These are phyloP conservation scores for Philereme transversata DNA, from an alignment of 2,888 invertebrate genomes.

Conservation along the genomic window DNA sequence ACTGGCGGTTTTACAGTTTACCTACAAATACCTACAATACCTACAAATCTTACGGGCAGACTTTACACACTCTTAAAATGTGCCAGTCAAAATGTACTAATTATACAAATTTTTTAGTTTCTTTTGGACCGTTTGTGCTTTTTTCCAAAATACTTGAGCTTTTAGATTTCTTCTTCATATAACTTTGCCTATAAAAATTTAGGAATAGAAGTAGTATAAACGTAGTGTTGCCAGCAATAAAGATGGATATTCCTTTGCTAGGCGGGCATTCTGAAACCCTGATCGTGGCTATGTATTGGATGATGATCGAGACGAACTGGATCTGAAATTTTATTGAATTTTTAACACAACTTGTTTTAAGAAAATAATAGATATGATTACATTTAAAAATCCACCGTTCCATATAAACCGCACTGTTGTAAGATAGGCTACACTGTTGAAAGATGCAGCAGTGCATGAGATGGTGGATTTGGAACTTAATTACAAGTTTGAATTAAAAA, in stretches of 20 bases:
- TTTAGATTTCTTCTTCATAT: constrained; percentile 45
- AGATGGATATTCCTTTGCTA: constrained; percentile 80
- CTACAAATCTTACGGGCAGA: too few relatives aligned
- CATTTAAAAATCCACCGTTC: too few relatives aligned
- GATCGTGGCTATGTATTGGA: constrained; percentile 78
- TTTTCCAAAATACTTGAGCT: background rate
- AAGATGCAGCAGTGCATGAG: too few relatives aligned
- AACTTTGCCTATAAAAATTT: constrained; percentile 84
- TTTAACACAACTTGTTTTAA: background rate
- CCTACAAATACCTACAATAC: too few relatives aligned
- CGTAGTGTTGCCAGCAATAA: constrained; percentile 81
- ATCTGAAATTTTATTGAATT: constrained; percentile 66
- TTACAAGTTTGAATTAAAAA: too few relatives aligned
- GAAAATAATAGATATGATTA: background rate
- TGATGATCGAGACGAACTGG: constrained; percentile 86
- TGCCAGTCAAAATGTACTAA: background rate
- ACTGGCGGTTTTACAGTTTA: too few relatives aligned
- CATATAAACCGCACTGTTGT: too few relatives aligned
- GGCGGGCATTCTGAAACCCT: constrained; percentile 84
- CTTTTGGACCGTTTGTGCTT: background rate
- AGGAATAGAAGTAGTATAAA: constrained; percentile 86
- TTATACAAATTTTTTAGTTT: constrained; percentile 9
- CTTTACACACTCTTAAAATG: too few relatives aligned
- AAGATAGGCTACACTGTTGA: too few relatives aligned
- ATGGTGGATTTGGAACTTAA: too few relatives aligned